Conservation (phyloP, 2,797 vertebrate species). For the Kryptopterus vitreolus region DNA sequence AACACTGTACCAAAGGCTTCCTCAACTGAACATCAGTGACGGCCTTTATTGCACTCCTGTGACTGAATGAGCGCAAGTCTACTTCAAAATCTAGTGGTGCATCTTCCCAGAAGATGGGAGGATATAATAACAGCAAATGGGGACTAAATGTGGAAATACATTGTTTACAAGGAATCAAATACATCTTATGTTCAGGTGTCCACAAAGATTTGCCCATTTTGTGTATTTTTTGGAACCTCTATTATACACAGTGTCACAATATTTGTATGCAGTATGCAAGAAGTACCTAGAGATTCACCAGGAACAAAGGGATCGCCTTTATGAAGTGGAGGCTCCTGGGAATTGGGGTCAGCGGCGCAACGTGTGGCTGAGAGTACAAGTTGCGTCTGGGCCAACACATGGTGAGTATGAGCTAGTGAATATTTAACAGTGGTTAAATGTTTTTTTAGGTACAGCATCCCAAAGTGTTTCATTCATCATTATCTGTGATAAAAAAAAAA, state of each 20-base stretch:
- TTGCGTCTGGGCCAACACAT: constrained; percentile 61
- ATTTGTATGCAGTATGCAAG: constrained; percentile 76
- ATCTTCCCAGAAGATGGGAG: no score
- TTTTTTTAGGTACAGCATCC: background rate
- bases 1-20: no score
- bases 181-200: no score
- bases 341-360: constrained; percentile 81
- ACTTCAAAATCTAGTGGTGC: no score
- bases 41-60: no score
- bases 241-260: background rate
- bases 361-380: constrained; percentile 86
- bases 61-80: no score
- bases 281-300: constrained; percentile 76
- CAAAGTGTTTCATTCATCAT: background rate
- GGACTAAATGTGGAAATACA: no score
- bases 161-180: no score
- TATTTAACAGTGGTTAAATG: background rate
- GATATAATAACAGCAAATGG: no score
- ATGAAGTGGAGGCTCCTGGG: constrained; percentile 88
- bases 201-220: no score
- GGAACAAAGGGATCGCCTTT: constrained; percentile 77
- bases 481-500: no score
- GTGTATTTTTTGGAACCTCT: background rate
- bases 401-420: constrained; percentile 60
- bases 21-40: no score